Evolutionary conservation across 2,797 vertebrate species (phyloP).

Genomic region (Buphagus erythrorhynchus): DNA sequence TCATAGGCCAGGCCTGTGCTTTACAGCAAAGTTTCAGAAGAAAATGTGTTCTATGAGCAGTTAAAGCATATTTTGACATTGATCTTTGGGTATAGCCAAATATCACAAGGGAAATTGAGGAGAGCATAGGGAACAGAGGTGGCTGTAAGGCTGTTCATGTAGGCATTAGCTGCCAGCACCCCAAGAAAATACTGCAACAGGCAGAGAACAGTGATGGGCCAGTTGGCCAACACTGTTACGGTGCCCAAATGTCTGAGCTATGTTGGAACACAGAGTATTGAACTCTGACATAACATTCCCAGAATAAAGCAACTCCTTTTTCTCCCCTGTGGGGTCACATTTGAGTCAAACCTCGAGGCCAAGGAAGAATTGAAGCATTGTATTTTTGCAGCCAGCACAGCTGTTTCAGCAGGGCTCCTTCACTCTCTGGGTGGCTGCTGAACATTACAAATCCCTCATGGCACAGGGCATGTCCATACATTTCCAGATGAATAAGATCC

Average conservation of each 20-base stretch:
- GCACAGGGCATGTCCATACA: rapidly evolving
- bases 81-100: neutral
- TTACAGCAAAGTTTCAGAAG: neutral
- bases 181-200: neutral
- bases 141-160: neutral
- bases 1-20: neutral
- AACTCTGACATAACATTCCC: neutral
- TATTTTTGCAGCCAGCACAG: neutral
- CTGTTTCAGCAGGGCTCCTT: neutral
- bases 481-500: neutral
- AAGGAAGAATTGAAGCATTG: neutral
- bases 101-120: neutral
- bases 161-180: neutral
- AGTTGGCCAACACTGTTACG: rapidly evolving
- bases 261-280: neutral
- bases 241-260: neutral
- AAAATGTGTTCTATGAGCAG: neutral
- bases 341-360: neutral
- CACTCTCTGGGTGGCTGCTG: neutral
- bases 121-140: neutral
- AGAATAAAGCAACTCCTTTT: neutral
- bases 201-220: neutral
- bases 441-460: neutral
- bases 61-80: neutral
- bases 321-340: neutral